Conservation (phyloP, 2,888 invertebrate species). For the Ophioninae sp. region DNA sequence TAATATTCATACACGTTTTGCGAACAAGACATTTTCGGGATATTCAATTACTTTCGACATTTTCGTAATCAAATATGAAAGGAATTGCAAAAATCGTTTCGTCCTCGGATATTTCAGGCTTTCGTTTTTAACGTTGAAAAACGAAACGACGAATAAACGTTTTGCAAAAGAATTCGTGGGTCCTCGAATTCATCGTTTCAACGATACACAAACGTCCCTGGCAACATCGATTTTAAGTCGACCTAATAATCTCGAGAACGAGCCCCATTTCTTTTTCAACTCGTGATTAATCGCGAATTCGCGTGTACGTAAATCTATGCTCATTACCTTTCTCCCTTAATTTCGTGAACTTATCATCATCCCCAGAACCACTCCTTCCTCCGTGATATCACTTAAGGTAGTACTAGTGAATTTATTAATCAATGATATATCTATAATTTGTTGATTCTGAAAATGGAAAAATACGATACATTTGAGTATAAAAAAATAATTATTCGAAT, state of each 20-base stretch:
- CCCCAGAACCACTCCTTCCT: neutral
- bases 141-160: neutral
- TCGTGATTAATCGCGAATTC: conserved; percentile 30
- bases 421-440: no score
- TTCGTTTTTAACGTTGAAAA: neutral
- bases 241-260: conserved; percentile 13
- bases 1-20: conserved; percentile 28
- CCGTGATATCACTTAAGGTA: no score
- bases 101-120: neutral
- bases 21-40: neutral
- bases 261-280: conserved; percentile 19
- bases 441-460: no score
- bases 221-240: conserved; percentile 16
- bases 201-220: neutral
- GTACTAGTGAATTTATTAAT: no score
- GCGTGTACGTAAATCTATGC: conserved; percentile 33
- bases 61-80: neutral
- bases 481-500: no score
- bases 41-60: conserved; percentile 7
- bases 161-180: neutral
- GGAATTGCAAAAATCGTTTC: no score
- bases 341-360: neutral
- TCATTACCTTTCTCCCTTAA: conserved; percentile 24
- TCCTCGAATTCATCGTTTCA: no score
- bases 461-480: no score